A percentile compares a stretch with the other conserved stretches of the same genome.
These are phyloP conservation scores for Latrodectus geometricus DNA, from an alignment of 1,140 invertebrate genomes.

Conservation along the genomic window DNA sequence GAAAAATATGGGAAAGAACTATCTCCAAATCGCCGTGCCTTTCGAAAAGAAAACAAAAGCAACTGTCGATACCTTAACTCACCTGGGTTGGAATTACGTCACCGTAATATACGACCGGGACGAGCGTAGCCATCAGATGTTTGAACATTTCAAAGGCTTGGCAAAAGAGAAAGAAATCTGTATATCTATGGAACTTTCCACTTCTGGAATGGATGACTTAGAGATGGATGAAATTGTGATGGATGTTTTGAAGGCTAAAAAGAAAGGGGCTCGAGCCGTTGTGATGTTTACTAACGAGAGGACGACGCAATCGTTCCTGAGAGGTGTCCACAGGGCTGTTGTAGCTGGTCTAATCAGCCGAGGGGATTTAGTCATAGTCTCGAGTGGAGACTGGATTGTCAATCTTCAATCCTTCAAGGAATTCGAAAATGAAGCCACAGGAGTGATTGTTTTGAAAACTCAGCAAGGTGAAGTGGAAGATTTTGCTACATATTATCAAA, in stretches of 20 bases:
- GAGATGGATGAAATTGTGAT: slow-evolving; percentile 31
- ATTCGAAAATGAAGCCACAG: slow-evolving; percentile 47
- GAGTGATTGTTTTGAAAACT: slow-evolving; percentile 49
- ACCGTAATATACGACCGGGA: slow-evolving; percentile 66
- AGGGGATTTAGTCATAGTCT: slow-evolving; percentile 63
- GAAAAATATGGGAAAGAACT: slow-evolving; percentile 17
- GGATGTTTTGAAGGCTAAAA: slow-evolving; percentile 35
- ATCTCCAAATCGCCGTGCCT: slow-evolving; percentile 62
- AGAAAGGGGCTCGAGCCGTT: slow-evolving; percentile 60
- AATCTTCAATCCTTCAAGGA: slow-evolving; percentile 45
- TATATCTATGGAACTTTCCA: slow-evolving; percentile 52
- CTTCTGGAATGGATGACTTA: neutral
- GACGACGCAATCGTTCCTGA: slow-evolving; percentile 64
- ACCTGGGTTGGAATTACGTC: slow-evolving; percentile 63
- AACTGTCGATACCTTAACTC: slow-evolving; percentile 66
- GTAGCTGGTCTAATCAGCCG: slow-evolving; percentile 56
- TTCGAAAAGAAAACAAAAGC: slow-evolving; percentile 64
- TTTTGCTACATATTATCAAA: slow-evolving; percentile 66
- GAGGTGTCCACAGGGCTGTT: slow-evolving; percentile 64
- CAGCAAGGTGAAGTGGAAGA: slow-evolving; percentile 62
- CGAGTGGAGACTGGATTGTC: slow-evolving; percentile 63
- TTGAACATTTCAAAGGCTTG: slow-evolving; percentile 66
- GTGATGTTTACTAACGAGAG: slow-evolving; percentile 60
- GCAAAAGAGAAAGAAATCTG: slow-evolving; percentile 65
- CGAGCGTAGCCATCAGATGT: slow-evolving; percentile 65